phyloP scores from a whole-genome alignment of 2,113 vertebrate species.

The Melanostigma gelatinosum region DNA sequence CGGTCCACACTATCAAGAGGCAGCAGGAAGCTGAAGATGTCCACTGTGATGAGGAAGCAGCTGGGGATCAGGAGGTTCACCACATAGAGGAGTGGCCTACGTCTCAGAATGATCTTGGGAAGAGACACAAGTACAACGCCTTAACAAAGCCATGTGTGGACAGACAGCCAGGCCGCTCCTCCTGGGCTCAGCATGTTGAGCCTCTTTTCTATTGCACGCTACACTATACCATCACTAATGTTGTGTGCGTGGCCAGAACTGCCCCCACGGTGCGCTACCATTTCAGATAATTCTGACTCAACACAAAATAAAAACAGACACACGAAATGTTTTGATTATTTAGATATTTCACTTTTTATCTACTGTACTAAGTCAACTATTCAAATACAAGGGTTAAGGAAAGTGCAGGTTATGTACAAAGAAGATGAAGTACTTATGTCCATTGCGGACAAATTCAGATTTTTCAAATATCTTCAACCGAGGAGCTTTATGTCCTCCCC shows the following conservation, averaged over 20 bases:
- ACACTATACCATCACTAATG: not conserved
- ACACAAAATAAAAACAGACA: not conserved
- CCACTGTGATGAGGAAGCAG: slow-evolving; percentile 80
- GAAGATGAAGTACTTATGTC: no score
- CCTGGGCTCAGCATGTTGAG: not conserved
- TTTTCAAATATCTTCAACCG: no score
- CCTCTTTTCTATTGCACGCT: not conserved
- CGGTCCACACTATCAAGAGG: slow-evolving; percentile 76
- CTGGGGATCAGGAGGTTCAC: slow-evolving; percentile 85
- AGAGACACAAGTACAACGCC: not conserved
- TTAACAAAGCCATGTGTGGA: no score
- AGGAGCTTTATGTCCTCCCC: no score
- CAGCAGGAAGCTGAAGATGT: slow-evolving; percentile 85
- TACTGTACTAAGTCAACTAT: no score
- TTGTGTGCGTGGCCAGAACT: not conserved
- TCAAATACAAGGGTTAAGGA: no score
- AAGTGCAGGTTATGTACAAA: no score
- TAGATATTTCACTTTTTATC: no score
- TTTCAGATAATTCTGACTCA: not conserved
- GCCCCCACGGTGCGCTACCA: no score
- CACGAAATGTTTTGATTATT: no score
- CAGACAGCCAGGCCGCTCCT: no score
- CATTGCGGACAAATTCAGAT: no score
- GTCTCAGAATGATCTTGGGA: slow-evolving; percentile 39
- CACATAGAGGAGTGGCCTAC: slow-evolving; percentile 74